Conservation (phyloP, 2,888 invertebrate species). For the Cremastinae sp. region DNA sequence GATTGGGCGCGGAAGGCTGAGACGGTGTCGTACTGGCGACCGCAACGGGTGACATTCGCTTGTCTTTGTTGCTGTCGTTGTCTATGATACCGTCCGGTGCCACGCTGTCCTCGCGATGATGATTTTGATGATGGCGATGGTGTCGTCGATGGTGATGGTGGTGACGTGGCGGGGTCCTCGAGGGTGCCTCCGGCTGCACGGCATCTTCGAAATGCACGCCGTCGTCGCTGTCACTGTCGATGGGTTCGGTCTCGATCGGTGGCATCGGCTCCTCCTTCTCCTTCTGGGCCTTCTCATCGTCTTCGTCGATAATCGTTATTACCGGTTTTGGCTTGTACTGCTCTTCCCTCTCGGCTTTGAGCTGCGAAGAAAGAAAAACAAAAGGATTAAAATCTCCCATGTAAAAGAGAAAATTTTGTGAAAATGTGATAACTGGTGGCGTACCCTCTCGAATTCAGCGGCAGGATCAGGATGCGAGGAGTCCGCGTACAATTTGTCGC, state of each 20-base stretch:
- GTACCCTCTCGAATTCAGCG: conserved; percentile 86
- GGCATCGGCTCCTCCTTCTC: conserved; percentile 82
- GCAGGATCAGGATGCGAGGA: conserved; percentile 85
- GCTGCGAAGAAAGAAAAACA: conserved; percentile 76
- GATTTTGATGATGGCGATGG: conserved; percentile 78
- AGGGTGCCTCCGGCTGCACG: conserved; percentile 73
- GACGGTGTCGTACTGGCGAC: conserved; percentile 66
- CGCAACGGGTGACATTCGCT: conserved; percentile 69
- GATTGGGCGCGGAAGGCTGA: conserved; percentile 71
- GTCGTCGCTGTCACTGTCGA: conserved; percentile 85
- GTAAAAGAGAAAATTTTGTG: conserved; percentile 11
- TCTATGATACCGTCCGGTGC: conserved; percentile 70
- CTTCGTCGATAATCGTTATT: conserved; percentile 82
- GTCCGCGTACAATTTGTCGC: conserved; percentile 87
- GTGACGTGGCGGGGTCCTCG: conserved; percentile 76
- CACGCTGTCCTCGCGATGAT: conserved; percentile 76
- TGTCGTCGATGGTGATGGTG: conserved; percentile 79
- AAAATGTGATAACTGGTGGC: no score
- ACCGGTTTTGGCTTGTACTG: conserved; percentile 92
- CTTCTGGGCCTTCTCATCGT: conserved; percentile 78
- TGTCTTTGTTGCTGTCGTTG: conserved; percentile 71
- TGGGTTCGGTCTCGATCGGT: conserved; percentile 86
- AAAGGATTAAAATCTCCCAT: background rate
- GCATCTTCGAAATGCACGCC: conserved; percentile 77
- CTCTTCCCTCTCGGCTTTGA: conserved; percentile 89